Percentiles rank a stretch among this genome's conserved stretches.
Evolutionary conservation across 2,888 invertebrate species (phyloP).

Genomic region (Norana najaformis): DNA sequence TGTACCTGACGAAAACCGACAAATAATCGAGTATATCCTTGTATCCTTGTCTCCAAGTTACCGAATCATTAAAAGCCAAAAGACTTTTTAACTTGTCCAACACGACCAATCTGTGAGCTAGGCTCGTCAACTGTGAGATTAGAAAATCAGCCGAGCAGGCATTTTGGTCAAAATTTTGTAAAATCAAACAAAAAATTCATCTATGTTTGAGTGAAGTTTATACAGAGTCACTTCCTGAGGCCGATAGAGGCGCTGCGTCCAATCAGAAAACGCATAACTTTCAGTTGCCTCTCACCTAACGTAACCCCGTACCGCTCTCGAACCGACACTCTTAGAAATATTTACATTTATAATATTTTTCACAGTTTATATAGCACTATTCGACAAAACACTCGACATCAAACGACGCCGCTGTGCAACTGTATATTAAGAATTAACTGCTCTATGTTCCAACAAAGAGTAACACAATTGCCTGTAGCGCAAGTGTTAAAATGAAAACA

Average conservation of each 20-base stretch:
- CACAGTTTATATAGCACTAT: neutral
- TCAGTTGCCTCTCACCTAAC: neutral
- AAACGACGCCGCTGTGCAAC: no score
- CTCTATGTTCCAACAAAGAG: no score
- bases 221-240: neutral
- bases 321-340: no score
- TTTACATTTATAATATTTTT: no score
- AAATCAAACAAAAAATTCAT: neutral
- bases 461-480: no score
- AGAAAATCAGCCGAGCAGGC: neutral
- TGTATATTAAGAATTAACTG: no score
- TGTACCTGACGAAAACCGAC: neutral
- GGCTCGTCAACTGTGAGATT: neutral
- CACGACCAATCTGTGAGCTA: neutral
- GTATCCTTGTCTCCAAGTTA: neutral
- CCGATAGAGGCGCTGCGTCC: conserved; percentile 7
- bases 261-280: neutral
- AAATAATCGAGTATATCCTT: conserved; percentile 5
- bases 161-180: neutral
- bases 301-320: neutral
- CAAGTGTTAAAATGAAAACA: no score
- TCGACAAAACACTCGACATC: no score
- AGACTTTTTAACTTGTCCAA: neutral
- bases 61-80: neutral
- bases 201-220: neutral